Evolutionary conservation across 2,113 vertebrate genomes (phyloP), one percentile per base, ranked within the genome.

Genomic region (Heterotilapia buettikoferi): DNA sequence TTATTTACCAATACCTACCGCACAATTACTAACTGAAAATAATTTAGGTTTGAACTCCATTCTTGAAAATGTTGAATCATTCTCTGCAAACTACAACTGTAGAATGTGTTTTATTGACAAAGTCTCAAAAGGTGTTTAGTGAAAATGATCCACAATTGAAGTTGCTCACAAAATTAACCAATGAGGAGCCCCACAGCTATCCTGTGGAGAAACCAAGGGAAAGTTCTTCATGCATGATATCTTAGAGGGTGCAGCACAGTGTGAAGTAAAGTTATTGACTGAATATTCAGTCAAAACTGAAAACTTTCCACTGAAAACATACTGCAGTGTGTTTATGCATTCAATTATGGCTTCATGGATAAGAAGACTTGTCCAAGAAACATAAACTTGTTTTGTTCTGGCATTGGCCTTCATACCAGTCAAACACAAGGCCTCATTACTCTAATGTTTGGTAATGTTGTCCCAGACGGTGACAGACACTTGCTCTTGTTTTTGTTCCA

Each of bases 111-210:
- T 52, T 52, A 52, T 9, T 52, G 50, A 52, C 50, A 52, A 52
- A 52, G 50, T 57, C 13, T 26, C 54, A 57, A 57, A 57, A 29
- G 24, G 2, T 57, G 54, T 57, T 57, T 29, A 57, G 24, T 57
- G 24, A 29, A 57, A 57, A 57, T 57, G 54, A 57, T 14, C 3
- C 7, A 57, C 24, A 29, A 2, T 57, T 0, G 7, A 57, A 57
- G 24, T 57, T 57, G 54, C 7, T 57, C 54, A 57, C 7, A 57
- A 57, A 57, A 14, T 57, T 14, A 57, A 0, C 54, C 54, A 57
- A 5, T 29, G 54, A 57, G 54, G 24, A 57, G 54, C 54, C 54
- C 0, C 54, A 0, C 54, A 57, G 54, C 12, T 57, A 0, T 14
- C 54, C 54, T 57, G 24, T 57, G 24, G 12, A 29, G 54, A 29